A percentile compares a stretch with the other conserved stretches of the same genome.
Evolutionary conservation across 2,797 vertebrate species (phyloP).

Genomic region (Vespertilio murinus): DNA sequence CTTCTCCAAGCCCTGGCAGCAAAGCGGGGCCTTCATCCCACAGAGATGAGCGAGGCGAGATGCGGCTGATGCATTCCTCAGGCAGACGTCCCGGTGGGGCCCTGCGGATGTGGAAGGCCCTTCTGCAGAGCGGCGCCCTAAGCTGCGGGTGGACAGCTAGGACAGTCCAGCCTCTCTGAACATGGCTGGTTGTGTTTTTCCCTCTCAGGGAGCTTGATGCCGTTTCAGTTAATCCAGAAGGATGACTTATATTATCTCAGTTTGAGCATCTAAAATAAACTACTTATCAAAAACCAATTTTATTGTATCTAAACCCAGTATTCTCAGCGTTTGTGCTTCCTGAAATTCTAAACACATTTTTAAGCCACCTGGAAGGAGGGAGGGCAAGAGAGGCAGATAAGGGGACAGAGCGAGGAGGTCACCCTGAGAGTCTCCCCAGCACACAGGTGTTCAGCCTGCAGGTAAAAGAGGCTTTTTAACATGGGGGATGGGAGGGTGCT

Average conservation of each 20-base stretch:
- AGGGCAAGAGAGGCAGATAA: background rate
- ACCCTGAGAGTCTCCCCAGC: background rate
- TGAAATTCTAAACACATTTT: background rate
- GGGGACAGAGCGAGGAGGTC: background rate
- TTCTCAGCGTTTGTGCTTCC: background rate
- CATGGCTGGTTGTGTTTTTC: background rate
- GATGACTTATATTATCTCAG: background rate
- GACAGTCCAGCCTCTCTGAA: background rate
- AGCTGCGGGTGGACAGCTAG: no score
- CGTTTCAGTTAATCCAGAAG: background rate
- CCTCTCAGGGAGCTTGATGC: background rate
- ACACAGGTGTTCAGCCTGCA: background rate
- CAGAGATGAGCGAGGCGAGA: background rate
- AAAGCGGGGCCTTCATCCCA: background rate
- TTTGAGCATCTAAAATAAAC: background rate
- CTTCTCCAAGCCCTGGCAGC: background rate
- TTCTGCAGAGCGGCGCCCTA: rapidly evolving
- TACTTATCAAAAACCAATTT: background rate
- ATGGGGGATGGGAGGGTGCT: background rate
- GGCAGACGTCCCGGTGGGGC: no score
- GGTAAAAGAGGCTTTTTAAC: background rate
- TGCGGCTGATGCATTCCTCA: background rate
- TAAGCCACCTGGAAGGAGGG: background rate
- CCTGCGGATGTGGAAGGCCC: background rate
- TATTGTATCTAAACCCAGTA: background rate